Evolutionary conservation across 2,113 vertebrate species (phyloP), one percentile per base, ranked within the genome.

Genomic region (Callospermophilus lateralis): DNA sequence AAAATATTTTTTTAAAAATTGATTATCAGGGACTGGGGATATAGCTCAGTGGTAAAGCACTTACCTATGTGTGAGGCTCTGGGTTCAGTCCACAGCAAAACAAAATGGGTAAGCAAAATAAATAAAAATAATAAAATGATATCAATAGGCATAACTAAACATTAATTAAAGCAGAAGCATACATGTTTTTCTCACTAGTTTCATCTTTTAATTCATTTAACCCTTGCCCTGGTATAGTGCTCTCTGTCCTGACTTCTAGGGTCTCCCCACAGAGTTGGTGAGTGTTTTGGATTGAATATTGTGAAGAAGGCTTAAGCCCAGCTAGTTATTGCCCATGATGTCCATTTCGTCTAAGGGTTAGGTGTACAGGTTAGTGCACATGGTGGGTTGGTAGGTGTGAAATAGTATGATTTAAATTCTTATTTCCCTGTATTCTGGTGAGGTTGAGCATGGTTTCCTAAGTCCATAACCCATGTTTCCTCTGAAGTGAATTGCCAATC

Each of bases 361-460:
- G 30, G 34, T 16, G 1, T 87, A 13, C 1, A 89, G 58, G 11
- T 2, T 28, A 3, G 30, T 37, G 65, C 8, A 32, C 13, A 42
- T 17, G 67, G 34, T 73, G 78, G 32, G 8, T 80, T 68, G 26
- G 30, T 72, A 63, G 61, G 13, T 70, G n/a, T 88, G 76, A 77
- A 92, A 51, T 77, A 61, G 20, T 74, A 81, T 45, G 84, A 90
- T 67, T 93, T 88, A 28, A 84, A 88, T 79, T 92, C 74, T 92
- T 10, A 68, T 93, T 89, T 87, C 20, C n/a, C 45, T 88, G 3
- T 55, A 68, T 74, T 48, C 11, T 88, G 28, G 42, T 91, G 55
- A 96, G 70, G 53, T 68, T 70, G 34, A 84, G 65, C 65, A 45
- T 70, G 45, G 79, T 86, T 94, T 90, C 55, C 45, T 58, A 68